Evolutionary conservation across 2,113 vertebrate genomes (phyloP).

Genomic region (Chaetodon trifascialis): DNA sequence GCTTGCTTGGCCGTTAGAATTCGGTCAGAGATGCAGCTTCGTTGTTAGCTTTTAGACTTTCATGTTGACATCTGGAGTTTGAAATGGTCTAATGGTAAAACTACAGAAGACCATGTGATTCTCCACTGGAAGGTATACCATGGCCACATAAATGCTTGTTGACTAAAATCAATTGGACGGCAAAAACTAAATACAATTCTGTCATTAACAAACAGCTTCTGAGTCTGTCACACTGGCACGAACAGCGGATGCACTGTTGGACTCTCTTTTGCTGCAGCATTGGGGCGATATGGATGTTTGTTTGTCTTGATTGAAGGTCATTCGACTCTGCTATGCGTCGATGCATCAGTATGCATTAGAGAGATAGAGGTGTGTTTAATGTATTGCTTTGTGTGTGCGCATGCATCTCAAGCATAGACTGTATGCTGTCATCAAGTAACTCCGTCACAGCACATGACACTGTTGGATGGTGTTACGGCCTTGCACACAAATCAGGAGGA

Average conservation of each 20-base stretch:
- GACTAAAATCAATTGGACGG: too few relatives aligned
- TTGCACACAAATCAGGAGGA: background rate
- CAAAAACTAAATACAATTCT: background rate
- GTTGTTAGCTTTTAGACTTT: too few relatives aligned
- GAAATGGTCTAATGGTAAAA: too few relatives aligned
- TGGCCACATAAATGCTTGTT: too few relatives aligned
- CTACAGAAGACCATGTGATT: too few relatives aligned
- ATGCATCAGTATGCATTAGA: background rate
- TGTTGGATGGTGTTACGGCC: conserved; percentile 24
- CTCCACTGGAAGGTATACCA: too few relatives aligned
- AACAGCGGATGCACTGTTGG: too few relatives aligned
- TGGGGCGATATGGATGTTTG: background rate
- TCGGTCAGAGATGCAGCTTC: too few relatives aligned
- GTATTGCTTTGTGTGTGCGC: background rate
- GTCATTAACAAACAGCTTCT: background rate
- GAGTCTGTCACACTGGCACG: conserved; percentile 1
- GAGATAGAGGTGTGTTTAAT: background rate
- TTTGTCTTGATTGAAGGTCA: background rate
- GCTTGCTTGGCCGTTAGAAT: too few relatives aligned
- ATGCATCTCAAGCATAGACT: background rate
- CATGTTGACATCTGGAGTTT: too few relatives aligned
- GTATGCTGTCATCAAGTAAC: background rate
- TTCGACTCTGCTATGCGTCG: background rate
- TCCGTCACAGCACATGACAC: conserved; percentile 5
- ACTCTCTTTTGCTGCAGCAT: background rate